Evolutionary conservation across 2,797 vertebrate genomes (phyloP).

Genomic region (Mus minutoides): DNA sequence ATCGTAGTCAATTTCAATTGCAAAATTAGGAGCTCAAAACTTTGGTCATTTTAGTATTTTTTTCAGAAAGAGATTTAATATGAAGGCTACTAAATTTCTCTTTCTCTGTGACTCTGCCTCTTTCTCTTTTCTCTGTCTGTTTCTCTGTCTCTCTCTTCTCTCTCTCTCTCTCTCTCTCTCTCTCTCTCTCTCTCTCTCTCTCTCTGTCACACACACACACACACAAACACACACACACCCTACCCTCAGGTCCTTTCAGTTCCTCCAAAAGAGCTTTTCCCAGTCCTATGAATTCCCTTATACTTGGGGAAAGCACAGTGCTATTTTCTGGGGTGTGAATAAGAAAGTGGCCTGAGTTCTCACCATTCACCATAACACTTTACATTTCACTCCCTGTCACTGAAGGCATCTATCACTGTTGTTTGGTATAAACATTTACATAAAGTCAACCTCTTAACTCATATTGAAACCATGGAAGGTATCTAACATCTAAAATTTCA

Average conservation of each 20-base stretch:
- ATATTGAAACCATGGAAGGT: not conserved
- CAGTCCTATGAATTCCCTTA: not conserved
- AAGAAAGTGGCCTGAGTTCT: not conserved
- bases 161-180: not conserved
- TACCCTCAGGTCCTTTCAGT: not conserved
- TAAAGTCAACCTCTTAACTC: not conserved
- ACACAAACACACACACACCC: not conserved
- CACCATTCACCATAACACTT: not conserved
- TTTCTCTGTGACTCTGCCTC: not conserved
- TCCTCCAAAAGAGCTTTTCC: slow-evolving; percentile 24
- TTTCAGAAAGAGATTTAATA: slow-evolving; percentile 17
- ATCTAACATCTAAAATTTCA: not conserved
- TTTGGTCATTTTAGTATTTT: slow-evolving; percentile 33
- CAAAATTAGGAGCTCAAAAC: slow-evolving; percentile 14
- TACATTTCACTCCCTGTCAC: not conserved
- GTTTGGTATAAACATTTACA: not conserved
- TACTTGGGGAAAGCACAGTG: not conserved
- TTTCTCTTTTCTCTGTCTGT: not conserved
- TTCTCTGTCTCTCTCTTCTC: not conserved
- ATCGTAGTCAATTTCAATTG: not conserved
- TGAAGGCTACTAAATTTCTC: not conserved
- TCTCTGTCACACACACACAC: not conserved
- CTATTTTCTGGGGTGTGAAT: not conserved
- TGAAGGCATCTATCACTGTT: not conserved
- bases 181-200: not conserved